Evolutionary conservation across 2,888 invertebrate species (phyloP).

Genomic region (Odiellus spinosus): DNA sequence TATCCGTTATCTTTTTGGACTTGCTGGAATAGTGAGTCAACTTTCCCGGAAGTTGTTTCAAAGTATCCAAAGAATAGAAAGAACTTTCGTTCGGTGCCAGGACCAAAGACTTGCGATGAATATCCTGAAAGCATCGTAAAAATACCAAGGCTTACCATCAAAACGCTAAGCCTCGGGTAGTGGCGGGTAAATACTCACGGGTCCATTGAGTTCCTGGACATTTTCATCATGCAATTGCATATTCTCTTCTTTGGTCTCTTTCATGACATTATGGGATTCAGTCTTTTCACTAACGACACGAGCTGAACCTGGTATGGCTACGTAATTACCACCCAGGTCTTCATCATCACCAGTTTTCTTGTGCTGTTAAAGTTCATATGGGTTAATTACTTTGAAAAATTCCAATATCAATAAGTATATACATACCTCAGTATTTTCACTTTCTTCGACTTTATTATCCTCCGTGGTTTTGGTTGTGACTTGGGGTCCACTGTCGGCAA

Average conservation of each 20-base stretch:
- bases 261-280: slow-evolving; percentile 12
- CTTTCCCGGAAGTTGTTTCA: slow-evolving; percentile 1
- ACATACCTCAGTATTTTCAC: slow-evolving; percentile 47
- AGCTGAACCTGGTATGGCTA: slow-evolving; percentile 7
- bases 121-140: no score
- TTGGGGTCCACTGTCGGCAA: slow-evolving; percentile 74
- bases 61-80: no score
- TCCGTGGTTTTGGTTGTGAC: slow-evolving; percentile 81
- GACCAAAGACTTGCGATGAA: no score
- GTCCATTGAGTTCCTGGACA: slow-evolving; percentile 13
- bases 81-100: no score
- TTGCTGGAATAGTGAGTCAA: slow-evolving; percentile 15
- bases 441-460: slow-evolving; percentile 75
- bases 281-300: slow-evolving; percentile 18
- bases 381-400: neutral
- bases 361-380: neutral
- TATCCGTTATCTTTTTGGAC: slow-evolving; percentile 31
- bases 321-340: slow-evolving; percentile 1
- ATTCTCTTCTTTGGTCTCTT: slow-evolving; percentile 18
- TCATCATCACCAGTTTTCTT: neutral
- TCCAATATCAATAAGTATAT: neutral
- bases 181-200: neutral
- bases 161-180: no score
- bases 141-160: no score
- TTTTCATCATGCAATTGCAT: slow-evolving; percentile 18